These are phyloP conservation scores for Mallotus villosus DNA, from an alignment of 2,797 vertebrate species.

Conservation along the genomic window DNA sequence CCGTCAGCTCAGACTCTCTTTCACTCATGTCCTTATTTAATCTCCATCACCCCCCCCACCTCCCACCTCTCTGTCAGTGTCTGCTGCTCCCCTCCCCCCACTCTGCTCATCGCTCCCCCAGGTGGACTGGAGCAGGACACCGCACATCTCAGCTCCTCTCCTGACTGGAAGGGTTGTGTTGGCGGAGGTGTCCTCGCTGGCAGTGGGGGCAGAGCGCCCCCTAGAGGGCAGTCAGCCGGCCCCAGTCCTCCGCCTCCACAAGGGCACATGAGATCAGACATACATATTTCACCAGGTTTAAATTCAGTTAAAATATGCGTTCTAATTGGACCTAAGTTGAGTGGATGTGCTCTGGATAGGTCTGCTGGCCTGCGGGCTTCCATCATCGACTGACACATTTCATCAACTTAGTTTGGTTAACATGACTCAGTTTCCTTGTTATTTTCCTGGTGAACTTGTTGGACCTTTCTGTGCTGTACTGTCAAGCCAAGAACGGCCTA, in stretches of 20 bases:
- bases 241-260: slow-evolving; percentile 1
- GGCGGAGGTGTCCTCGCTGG: background rate
- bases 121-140: no score
- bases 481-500: background rate
- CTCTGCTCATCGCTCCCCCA: no score
- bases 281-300: slow-evolving; percentile 73
- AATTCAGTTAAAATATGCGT: slow-evolving; percentile 73
- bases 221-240: slow-evolving; percentile 43
- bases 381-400: slow-evolving; percentile 58
- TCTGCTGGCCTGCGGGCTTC: slow-evolving; percentile 42
- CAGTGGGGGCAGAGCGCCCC: slow-evolving; percentile 61
- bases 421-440: slow-evolving; percentile 41
- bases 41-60: slow-evolving; percentile 11
- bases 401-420: slow-evolving; percentile 52
- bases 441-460: slow-evolving; percentile 28
- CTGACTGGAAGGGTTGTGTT: background rate
- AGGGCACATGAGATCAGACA: slow-evolving; percentile 41
- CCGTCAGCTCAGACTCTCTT: background rate
- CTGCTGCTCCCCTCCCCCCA: no score
- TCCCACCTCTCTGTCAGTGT: slow-evolving; percentile 2
- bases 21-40: background rate
- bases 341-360: slow-evolving; percentile 58
- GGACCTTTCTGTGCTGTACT: slow-evolving; percentile 25
- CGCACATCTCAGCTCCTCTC: background rate
- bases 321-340: slow-evolving; percentile 73